Evolutionary conservation across 2,888 invertebrate genomes (phyloP), one percentile per base, ranked within the genome.

Genomic region (Drosophila anceps): DNA sequence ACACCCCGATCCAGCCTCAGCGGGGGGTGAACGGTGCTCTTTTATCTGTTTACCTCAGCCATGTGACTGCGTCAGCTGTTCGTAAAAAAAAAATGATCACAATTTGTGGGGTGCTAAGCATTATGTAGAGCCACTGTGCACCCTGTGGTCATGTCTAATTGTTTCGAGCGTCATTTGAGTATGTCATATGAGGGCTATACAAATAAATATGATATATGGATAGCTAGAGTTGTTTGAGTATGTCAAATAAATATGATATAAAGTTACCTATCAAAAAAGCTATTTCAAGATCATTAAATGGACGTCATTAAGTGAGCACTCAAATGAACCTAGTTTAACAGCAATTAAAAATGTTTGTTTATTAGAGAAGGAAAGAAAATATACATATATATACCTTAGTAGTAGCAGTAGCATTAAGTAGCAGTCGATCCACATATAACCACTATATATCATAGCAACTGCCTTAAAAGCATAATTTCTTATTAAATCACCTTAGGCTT

Each of bases 31-130:
- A 46, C 48, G 46, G 58, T 20, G 35, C 31, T 43, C 53, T 65
- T 62, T 61, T n/a, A 62, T 54, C 74, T 71, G 6, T 50, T 51
- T 51, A 31, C 46, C 15, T 37, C 44, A 10, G 33, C 20, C 60
- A 39, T 57, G 80, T 13, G 76, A 79, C 12, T 29, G 20, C 66
- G 89, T 79, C 89, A 84, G 84, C 84, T 84, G 84, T 65, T 60
- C 24, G 39, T 39, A 37, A 31, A 35, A 53, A 48, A n/a, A 48
- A 31, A 20, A 35, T 60, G 76, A 72, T 76, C 76, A 46, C 18
- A 31, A 46, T 44, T 51, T 46, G 64, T 76, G 71, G 74, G 69
- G 79, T 79, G 82, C 48, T 69, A 60, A 65, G 44, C 50, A 41
- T 54, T 54, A 44, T 62, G 27, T 62, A 6, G 70, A 46, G 57